Conservation (phyloP, 2,113 vertebrate species). For the Myiopsitta monachus region DNA sequence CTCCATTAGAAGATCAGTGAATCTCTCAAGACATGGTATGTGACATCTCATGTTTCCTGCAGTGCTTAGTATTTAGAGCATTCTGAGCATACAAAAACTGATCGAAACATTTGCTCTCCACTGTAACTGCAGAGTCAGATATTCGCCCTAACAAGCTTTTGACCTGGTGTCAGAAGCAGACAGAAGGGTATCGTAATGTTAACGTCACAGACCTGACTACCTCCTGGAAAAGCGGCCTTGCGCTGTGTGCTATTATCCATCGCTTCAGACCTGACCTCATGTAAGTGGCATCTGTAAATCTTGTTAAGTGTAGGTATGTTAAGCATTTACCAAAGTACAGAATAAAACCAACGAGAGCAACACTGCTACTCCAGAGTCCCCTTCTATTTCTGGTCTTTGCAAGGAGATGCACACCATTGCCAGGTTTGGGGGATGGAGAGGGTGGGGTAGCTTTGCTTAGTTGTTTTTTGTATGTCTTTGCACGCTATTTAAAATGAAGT, state of each 20-base stretch:
- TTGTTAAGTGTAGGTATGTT: neutral
- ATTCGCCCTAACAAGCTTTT: constrained; percentile 88
- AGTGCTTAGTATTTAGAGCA: neutral
- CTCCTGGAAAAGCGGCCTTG: constrained; percentile 89
- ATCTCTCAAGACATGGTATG: constrained; percentile 84
- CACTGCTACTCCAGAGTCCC: neutral
- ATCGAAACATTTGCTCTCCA: neutral
- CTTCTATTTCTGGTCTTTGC: neutral
- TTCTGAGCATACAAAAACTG: neutral
- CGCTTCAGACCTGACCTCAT: constrained; percentile 91
- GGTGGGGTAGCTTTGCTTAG: neutral
- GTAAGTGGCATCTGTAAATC: constrained; percentile 73
- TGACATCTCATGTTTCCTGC: neutral
- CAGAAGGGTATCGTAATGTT: constrained; percentile 87
- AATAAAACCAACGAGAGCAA: neutral
- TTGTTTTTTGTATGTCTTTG: neutral
- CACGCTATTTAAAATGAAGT: neutral
- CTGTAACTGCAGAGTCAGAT: constrained; percentile 83
- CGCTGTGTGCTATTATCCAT: constrained; percentile 93
- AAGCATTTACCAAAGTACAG: neutral
- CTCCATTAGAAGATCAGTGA: constrained; percentile 86
- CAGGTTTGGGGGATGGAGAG: neutral
- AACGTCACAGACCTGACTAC: constrained; percentile 83
- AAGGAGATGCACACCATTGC: neutral
- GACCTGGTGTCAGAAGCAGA: constrained; percentile 96